Percentiles rank a stretch among this genome's conserved stretches.
Evolutionary conservation across 2,797 vertebrate genomes (phyloP).

Genomic region (Margarornis squamiger): DNA sequence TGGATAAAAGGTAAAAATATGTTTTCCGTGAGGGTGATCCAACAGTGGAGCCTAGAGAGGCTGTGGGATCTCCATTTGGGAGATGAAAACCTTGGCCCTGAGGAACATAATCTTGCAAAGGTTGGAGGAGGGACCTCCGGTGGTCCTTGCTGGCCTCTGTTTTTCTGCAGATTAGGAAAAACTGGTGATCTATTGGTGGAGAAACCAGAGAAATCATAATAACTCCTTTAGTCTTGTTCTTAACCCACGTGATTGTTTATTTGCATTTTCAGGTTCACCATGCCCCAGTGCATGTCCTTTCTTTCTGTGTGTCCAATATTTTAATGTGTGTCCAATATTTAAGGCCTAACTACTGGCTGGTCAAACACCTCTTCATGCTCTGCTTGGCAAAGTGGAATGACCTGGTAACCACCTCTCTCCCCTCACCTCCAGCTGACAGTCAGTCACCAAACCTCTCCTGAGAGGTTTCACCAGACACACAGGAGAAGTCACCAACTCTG

Average conservation of each 20-base stretch:
- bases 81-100: background rate
- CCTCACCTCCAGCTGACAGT: background rate
- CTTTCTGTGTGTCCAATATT: background rate
- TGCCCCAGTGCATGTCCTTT: background rate
- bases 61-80: background rate
- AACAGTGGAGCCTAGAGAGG: background rate
- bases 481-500: background rate
- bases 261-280: background rate
- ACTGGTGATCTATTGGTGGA: background rate
- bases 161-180: background rate
- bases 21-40: background rate
- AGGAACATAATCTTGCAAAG: background rate
- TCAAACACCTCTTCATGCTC: background rate
- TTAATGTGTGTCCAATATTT: background rate
- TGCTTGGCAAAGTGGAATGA: background rate
- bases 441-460: background rate
- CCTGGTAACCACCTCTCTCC: background rate
- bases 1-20: background rate
- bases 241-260: background rate
- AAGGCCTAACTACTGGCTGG: background rate
- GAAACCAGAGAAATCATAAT: background rate
- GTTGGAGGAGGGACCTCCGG: background rate
- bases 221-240: background rate
- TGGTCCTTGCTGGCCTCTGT: background rate
- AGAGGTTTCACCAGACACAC: background rate